A percentile compares a stretch with the other conserved stretches of the same genome.
Evolutionary conservation across 2,797 vertebrate genomes (phyloP).

Genomic region (Petrocephalus schoutedeni): DNA sequence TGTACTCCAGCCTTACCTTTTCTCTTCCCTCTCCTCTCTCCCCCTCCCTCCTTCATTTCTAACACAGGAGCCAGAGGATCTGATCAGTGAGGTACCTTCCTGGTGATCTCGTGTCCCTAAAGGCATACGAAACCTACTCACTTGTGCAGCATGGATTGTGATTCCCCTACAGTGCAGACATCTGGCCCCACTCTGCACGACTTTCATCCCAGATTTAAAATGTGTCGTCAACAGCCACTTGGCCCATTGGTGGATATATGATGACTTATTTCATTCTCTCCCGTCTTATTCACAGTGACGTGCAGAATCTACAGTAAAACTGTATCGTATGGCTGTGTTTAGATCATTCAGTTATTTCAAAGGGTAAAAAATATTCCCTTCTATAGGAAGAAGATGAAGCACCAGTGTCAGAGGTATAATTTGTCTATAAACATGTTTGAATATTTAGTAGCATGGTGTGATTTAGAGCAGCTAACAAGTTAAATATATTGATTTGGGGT

Average conservation of each 20-base stretch:
- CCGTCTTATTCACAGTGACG: slow-evolving; percentile 19
- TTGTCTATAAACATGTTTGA: background rate
- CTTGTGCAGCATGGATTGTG: slow-evolving; percentile 47
- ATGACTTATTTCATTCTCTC: background rate
- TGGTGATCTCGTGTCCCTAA: slow-evolving; percentile 19
- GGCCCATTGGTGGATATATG: background rate
- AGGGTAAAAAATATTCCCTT: slow-evolving; percentile 34
- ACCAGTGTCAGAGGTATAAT: slow-evolving; percentile 61
- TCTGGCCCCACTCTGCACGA: slow-evolving; percentile 45
- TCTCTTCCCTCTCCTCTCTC: background rate
- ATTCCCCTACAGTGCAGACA: slow-evolving; percentile 28
- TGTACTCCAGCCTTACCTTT: background rate
- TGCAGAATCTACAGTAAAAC: background rate
- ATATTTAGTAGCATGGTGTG: background rate
- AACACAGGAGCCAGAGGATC: slow-evolving; percentile 53
- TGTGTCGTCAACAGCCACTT: background rate
- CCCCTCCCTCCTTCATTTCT: slow-evolving; percentile 28
- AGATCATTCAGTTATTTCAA: background rate
- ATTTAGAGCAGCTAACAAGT: background rate
- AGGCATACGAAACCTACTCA: slow-evolving; percentile 10
- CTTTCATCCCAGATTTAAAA: background rate
- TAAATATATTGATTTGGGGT: background rate
- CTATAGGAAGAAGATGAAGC: slow-evolving; percentile 62
- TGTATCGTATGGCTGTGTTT: background rate
- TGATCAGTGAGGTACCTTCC: slow-evolving; percentile 40